Base-by-base conservation (phyloP, 2,797 vertebrate species). In the Gymnopithys bicolor region DNA sequence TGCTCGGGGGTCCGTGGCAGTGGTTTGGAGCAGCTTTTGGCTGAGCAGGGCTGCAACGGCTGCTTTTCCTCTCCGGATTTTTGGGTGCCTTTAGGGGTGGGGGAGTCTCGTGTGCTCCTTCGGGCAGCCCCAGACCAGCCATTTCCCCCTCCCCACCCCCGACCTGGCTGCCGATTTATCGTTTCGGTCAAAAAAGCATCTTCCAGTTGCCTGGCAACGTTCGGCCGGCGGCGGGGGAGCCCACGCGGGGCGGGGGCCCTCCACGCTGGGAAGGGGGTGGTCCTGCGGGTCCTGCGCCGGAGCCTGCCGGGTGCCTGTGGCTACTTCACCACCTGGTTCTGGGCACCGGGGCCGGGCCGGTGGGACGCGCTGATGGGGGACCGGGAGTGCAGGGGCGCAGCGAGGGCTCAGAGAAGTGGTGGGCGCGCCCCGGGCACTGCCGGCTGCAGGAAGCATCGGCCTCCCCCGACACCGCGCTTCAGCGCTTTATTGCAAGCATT, bases 201-300 rank as follows among this genome's bases (percentile, higher is more conserved):
- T 93, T 89, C 79, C 79, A 17, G 96, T 96, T 92, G 94, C 96
- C 39, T 94, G 91, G 96, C 95, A 96, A 95, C 96, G 45, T 71
- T 79, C 14, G 19, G 83, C 89, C 41, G 25, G 67, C 4, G 41
- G 82, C n/a, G 13, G 28, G 62, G 37, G 37, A 19, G 41, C 33
- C 77, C 76, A 3, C 1, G 60, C 24, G 37, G 76, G 69, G 55
- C 56, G 60, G 28, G 24, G 60, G 56, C 32, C 70, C 48, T 89
- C 70, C 78, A 2, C 1, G 41, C 16, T 43, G 86, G 58, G 66
- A 77, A 7, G n/a, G 66, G 56, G 73, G 12, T 46, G 78, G 64
- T 52, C 66, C 67, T 35, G 73, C 23, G 39, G 77, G 46, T 69
- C 62, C 84, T 10, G 22, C 9, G 5, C 35, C 2, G 6, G 66